These are phyloP conservation scores for Tricholaema leucomelas DNA, from an alignment of 2,113 vertebrate genomes.

Conservation along the genomic window DNA sequence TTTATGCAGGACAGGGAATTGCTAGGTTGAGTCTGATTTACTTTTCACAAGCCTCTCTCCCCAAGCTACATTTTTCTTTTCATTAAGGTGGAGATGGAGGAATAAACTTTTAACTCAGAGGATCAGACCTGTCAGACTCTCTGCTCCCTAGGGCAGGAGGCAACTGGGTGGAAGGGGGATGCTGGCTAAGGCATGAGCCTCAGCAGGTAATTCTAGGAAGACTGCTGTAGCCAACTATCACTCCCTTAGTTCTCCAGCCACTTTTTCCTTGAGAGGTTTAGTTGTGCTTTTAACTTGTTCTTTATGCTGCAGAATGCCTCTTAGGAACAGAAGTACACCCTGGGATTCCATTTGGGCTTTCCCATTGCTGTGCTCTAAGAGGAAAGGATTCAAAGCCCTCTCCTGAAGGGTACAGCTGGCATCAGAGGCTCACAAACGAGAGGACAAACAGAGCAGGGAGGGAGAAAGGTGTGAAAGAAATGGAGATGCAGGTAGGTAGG, in stretches of 20 bases:
- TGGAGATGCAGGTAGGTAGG: neutral
- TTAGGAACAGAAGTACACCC: neutral
- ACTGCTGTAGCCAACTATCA: neutral
- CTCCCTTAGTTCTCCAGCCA: neutral
- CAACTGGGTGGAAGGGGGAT: neutral
- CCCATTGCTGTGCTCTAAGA: no score
- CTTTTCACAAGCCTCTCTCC: slow-evolving; percentile 32
- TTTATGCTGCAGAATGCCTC: neutral
- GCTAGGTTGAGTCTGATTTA: slow-evolving; percentile 43
- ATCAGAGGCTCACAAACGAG: neutral
- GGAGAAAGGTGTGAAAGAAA: neutral
- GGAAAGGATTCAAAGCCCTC: no score
- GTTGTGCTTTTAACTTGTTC: neutral
- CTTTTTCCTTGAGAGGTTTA: neutral
- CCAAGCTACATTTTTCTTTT: slow-evolving; percentile 2
- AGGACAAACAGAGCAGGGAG: neutral
- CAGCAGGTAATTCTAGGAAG: neutral
- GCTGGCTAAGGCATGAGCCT: neutral
- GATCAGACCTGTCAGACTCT: slow-evolving; percentile 44
- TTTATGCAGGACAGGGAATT: slow-evolving; percentile 35
- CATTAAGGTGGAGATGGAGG: slow-evolving; percentile 44
- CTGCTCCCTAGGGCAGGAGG: neutral
- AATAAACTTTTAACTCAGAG: slow-evolving; percentile 31
- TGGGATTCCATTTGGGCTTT: neutral
- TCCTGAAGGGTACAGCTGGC: no score